Evolutionary conservation across 2,113 vertebrate species (phyloP).

Genomic region (Orientallactaga bullata): DNA sequence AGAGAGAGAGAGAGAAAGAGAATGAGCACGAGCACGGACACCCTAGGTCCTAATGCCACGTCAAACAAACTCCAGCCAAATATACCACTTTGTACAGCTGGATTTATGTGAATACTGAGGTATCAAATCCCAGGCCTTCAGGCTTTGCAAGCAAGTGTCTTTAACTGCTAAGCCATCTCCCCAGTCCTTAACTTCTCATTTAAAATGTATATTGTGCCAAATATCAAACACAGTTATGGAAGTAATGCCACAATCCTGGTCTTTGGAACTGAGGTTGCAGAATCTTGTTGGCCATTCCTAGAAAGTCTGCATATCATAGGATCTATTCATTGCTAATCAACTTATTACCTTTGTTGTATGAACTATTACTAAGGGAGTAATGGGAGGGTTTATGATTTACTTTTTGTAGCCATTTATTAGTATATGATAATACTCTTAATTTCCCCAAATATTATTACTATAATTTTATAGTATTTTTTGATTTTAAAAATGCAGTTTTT

Average conservation of each 20-base stretch:
- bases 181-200: not conserved
- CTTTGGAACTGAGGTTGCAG: not conserved
- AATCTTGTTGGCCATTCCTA: constrained; percentile 38
- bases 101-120: no score
- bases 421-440: constrained; percentile 2
- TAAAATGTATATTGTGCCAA: not conserved
- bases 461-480: no score
- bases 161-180: no score
- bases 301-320: not conserved
- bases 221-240: not conserved
- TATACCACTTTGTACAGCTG: no score
- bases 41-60: no score
- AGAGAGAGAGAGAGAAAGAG: no score
- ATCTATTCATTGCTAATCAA: not conserved
- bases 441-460: not conserved
- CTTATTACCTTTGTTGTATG: constrained; percentile 7
- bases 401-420: constrained; percentile 1
- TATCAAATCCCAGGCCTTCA: no score
- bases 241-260: not conserved
- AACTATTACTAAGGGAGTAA: not conserved
- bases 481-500: no score
- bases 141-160: no score
- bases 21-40: no score
- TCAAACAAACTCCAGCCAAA: no score
- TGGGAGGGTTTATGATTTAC: not conserved